These are phyloP conservation scores for Enteromius trimaculatus DNA, from an alignment of 2,797 vertebrate species.

Conservation along the genomic window DNA sequence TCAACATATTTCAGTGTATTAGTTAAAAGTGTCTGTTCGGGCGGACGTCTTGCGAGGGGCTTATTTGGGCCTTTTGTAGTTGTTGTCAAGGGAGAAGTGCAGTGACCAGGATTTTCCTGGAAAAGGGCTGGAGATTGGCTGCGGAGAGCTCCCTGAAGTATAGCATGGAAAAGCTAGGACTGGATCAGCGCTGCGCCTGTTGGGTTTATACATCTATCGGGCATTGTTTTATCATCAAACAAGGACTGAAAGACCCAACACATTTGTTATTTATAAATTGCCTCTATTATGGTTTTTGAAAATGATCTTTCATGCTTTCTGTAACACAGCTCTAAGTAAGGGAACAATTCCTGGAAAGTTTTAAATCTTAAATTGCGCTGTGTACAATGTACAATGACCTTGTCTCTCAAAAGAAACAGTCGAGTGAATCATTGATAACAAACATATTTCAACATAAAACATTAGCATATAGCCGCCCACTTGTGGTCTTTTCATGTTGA, in stretches of 20 bases:
- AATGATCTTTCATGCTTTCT: too few species aligned
- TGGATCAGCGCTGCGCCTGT: not conserved
- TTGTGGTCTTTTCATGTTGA: too few species aligned
- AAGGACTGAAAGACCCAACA: not conserved
- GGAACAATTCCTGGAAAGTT: too few species aligned
- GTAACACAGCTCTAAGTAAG: too few species aligned
- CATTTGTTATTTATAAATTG: not conserved
- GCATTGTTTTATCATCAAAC: constrained; percentile 17
- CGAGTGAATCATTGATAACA: too few species aligned
- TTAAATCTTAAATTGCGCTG: too few species aligned
- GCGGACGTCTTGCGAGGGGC: constrained; percentile 9
- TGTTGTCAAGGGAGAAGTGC: constrained; percentile 36
- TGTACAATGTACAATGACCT: too few species aligned
- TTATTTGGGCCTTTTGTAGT: constrained; percentile 35
- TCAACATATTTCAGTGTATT: constrained; percentile 26
- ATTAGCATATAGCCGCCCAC: too few species aligned
- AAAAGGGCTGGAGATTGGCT: constrained; percentile 31
- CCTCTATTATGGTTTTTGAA: too few species aligned
- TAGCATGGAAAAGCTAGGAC: constrained; percentile 27
- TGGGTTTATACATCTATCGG: not conserved
- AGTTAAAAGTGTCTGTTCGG: constrained; percentile 19
- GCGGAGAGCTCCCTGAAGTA: not conserved
- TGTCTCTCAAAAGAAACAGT: too few species aligned
- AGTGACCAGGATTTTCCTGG: constrained; percentile 55
- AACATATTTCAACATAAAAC: too few species aligned